A percentile compares a stretch with the other conserved stretches of the same genome.
These are phyloP conservation scores for Melanerpes formicivorus DNA, from an alignment of 2,113 vertebrate genomes.

Conservation along the genomic window DNA sequence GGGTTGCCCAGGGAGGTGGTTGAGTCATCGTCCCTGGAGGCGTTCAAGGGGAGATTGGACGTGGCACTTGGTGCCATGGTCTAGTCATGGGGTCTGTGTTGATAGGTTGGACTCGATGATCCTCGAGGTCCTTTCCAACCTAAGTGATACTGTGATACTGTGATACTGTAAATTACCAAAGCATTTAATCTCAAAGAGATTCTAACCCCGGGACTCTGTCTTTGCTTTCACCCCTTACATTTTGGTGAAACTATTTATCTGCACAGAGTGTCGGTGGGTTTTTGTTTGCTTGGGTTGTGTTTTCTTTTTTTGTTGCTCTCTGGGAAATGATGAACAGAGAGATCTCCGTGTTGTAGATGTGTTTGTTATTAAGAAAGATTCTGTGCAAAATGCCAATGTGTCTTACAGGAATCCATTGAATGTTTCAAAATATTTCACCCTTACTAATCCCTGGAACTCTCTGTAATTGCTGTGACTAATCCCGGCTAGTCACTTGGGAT, in stretches of 20 bases:
- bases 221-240: not conserved
- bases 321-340: not conserved
- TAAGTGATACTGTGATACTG: too few relatives aligned
- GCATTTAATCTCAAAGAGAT: not conserved
- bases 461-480: slow-evolving; percentile 29
- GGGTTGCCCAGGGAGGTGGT: too few relatives aligned
- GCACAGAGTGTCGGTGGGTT: not conserved
- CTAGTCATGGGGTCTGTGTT: too few relatives aligned
- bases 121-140: too few relatives aligned
- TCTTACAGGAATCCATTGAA: not conserved
- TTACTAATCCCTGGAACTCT: slow-evolving; percentile 7
- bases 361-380: not conserved
- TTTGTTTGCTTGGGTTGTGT: not conserved
- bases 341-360: not conserved
- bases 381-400: not conserved
- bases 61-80: too few relatives aligned
- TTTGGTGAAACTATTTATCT: not conserved
- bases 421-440: slow-evolving; percentile 27
- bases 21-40: too few relatives aligned
- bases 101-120: too few relatives aligned
- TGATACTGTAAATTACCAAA: too few relatives aligned
- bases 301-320: not conserved
- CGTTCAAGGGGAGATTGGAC: too few relatives aligned
- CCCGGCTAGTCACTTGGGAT: slow-evolving; percentile 17
- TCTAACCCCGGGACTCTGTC: not conserved